These are phyloP conservation scores for Tanypteryx hageni DNA, from an alignment of 2,888 invertebrate species.

Conservation along the genomic window DNA sequence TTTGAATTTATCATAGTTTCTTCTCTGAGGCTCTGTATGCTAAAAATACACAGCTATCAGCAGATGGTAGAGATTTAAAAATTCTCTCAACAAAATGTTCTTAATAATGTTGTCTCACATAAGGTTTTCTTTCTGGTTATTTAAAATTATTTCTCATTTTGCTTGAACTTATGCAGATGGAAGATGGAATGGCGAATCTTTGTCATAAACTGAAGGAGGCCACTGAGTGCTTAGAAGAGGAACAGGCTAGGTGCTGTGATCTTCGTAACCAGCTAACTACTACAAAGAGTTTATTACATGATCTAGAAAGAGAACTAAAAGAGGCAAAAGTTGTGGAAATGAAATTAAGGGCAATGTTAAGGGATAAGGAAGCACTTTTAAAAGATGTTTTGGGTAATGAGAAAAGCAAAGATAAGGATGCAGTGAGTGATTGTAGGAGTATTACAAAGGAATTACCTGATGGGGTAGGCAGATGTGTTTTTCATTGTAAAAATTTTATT, in stretches of 20 bases:
- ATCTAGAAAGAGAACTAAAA: not conserved
- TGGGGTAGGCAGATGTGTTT: too few species aligned
- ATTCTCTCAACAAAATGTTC: too few species aligned
- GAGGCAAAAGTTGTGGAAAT: constrained; percentile 23
- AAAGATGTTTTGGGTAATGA: constrained; percentile 66
- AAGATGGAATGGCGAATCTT: constrained; percentile 47
- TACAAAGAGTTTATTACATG: not conserved
- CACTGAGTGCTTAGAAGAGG: constrained; percentile 66
- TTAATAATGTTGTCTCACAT: too few species aligned
- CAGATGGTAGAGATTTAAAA: too few species aligned
- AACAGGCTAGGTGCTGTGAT: constrained; percentile 63
- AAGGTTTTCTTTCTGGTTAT: too few species aligned
- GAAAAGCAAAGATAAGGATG: constrained; percentile 59
- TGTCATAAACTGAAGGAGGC: constrained; percentile 65
- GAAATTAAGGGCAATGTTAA: constrained; percentile 46
- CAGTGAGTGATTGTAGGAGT: not conserved
- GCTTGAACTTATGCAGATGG: not conserved
- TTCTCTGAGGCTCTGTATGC: too few species aligned
- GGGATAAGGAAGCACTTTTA: constrained; percentile 66
- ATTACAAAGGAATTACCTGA: not conserved
- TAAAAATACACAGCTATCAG: too few species aligned
- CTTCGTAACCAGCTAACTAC: constrained; percentile 58
- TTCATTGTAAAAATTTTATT: too few species aligned
- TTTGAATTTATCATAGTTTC: too few species aligned
- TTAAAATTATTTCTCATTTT: not conserved